phyloP scores from a whole-genome alignment of 2,113 vertebrate genomes.

The Dipodomys ordii region DNA sequence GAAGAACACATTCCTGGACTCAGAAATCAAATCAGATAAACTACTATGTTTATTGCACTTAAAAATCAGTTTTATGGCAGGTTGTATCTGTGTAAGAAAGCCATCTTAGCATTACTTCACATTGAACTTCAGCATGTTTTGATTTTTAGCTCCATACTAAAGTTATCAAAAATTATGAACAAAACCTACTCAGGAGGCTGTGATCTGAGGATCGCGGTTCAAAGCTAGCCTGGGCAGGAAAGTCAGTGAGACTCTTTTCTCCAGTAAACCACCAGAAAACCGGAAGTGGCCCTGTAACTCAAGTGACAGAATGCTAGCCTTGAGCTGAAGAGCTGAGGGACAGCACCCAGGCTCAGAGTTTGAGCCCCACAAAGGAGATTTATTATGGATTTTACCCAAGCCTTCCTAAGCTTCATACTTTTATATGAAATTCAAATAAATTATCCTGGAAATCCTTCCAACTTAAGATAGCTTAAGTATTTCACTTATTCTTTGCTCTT shows the following conservation, averaged over 20 bases:
- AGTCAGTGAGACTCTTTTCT: too few relatives aligned
- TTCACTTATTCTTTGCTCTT: constrained; percentile 11
- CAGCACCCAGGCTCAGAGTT: too few relatives aligned
- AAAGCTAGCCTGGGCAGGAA: too few relatives aligned
- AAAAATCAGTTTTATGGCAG: constrained; percentile 21
- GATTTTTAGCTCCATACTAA: constrained; percentile 53
- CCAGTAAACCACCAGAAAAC: too few relatives aligned
- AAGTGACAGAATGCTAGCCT: too few relatives aligned
- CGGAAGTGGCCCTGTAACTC: too few relatives aligned
- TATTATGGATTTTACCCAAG: constrained; percentile 31
- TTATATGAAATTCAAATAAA: constrained; percentile 54
- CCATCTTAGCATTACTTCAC: constrained; percentile 21
- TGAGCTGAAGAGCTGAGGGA: too few relatives aligned
- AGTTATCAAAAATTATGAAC: constrained; percentile 47
- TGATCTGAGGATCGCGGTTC: too few relatives aligned
- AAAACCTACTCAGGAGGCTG: not conserved
- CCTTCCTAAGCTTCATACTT: constrained; percentile 30
- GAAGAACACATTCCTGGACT: not conserved
- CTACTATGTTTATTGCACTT: not conserved
- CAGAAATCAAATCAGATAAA: constrained; percentile 42
- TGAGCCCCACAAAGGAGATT: not conserved
- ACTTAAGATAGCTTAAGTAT: constrained; percentile 5
- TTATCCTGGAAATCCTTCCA: not conserved
- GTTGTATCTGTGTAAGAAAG: constrained; percentile 42
- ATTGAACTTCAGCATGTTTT: constrained; percentile 13